Percentiles rank a stretch among this genome's conserved stretches.
These are phyloP conservation scores for Malacoraja senta DNA, from an alignment of 2,797 vertebrate genomes.

Conservation along the genomic window DNA sequence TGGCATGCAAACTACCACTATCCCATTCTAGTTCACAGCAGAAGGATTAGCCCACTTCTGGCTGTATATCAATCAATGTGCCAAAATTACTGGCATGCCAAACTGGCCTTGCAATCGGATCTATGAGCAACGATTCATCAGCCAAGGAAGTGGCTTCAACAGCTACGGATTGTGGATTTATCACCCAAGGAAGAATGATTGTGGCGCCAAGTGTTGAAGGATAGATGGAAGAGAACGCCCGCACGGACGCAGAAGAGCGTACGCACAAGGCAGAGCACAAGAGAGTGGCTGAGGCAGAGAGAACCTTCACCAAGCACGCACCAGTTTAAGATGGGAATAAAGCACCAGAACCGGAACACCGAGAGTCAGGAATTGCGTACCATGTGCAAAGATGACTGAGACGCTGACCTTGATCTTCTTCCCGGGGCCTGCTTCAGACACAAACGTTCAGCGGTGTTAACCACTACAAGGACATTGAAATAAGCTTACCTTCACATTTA, in stretches of 20 bases:
- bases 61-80: neutral
- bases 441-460: slow-evolving; percentile 41
- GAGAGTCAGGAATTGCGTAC: slow-evolving; percentile 45
- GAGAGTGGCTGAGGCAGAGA: neutral
- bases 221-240: neutral
- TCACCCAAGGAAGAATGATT: neutral
- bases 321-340: neutral
- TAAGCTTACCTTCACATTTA: neutral
- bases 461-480: slow-evolving; percentile 22
- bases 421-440: slow-evolving; percentile 57
- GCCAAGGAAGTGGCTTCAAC: too few relatives aligned
- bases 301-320: neutral
- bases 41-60: neutral
- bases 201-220: neutral
- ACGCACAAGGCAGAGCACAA: too few relatives aligned
- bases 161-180: neutral
- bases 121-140: neutral
- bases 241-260: too few relatives aligned
- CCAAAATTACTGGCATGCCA: neutral
- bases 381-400: slow-evolving; percentile 71
- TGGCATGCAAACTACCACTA: neutral
- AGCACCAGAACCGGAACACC: neutral
- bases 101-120: neutral
- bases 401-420: slow-evolving; percentile 67
- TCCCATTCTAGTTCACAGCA: neutral